Conservation (phyloP, 2,888 invertebrate genomes). For the Tachina grossa region DNA sequence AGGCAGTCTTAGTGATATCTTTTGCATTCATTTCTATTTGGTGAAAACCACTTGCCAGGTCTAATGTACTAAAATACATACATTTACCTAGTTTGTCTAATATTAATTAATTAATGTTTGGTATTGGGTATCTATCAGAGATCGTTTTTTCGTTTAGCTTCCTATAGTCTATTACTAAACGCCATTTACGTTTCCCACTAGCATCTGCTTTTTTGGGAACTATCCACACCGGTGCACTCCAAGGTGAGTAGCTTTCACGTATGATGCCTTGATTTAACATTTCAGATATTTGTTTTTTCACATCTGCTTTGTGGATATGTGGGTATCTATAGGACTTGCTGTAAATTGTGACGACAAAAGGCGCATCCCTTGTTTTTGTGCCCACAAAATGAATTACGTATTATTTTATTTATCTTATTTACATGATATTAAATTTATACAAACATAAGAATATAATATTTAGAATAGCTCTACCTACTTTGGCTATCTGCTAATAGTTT, state of each 20-base stretch:
- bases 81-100: conserved; percentile 6
- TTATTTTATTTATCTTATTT: too few relatives aligned
- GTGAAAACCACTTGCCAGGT: conserved; percentile 17
- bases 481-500: too few relatives aligned
- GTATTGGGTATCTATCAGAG: conserved; percentile 27
- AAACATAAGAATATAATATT: too few relatives aligned
- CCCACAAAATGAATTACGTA: too few relatives aligned
- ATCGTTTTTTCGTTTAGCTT: conserved; percentile 30
- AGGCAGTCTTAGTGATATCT: conserved; percentile 5
- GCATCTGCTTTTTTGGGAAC: conserved; percentile 40
- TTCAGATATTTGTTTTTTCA: conserved; percentile 3
- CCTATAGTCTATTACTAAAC: conserved; percentile 37
- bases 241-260: conserved; percentile 55
- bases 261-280: conserved; percentile 51
- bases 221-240: conserved; percentile 47
- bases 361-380: too few relatives aligned
- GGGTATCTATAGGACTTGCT: conserved; percentile 31
- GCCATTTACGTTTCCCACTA: conserved; percentile 54
- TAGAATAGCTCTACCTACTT: too few relatives aligned
- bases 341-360: conserved; percentile 6
- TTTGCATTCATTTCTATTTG: conserved; percentile 11
- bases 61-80: conserved; percentile 15
- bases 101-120: conserved; percentile 17
- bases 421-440: too few relatives aligned
- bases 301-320: conserved; percentile 15